A percentile compares a stretch with the other conserved stretches of the same genome.
These are phyloP conservation scores for Eumacrocentrus americanus DNA, from an alignment of 2,888 invertebrate species.

Conservation along the genomic window DNA sequence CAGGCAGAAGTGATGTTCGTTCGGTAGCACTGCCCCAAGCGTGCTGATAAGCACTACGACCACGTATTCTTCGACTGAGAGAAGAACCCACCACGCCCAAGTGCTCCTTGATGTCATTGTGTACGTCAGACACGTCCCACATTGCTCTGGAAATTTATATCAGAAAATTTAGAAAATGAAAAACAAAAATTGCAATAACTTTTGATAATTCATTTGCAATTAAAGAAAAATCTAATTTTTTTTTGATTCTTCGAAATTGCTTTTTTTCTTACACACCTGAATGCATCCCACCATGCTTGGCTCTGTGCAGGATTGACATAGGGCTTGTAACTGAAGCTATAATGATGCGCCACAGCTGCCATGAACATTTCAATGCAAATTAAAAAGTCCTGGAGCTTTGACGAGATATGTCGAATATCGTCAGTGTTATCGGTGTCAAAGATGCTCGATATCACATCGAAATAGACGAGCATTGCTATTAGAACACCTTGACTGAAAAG, in stretches of 20 bases:
- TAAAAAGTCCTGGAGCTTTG: slow-evolving; percentile 88
- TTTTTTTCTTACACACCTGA: slow-evolving; percentile 55
- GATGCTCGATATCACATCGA: slow-evolving; percentile 78
- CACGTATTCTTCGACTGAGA: slow-evolving; percentile 77
- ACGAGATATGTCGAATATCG: slow-evolving; percentile 76
- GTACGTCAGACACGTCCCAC: slow-evolving; percentile 97
- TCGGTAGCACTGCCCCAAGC: slow-evolving; percentile 66
- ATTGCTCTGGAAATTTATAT: slow-evolving; percentile 67
- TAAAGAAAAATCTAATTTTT: slow-evolving; percentile 12
- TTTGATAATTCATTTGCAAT: neutral
- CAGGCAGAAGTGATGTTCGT: slow-evolving; percentile 54
- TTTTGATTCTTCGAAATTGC: too few species aligned
- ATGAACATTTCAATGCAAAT: slow-evolving; percentile 98
- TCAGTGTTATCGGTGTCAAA: slow-evolving; percentile 73
- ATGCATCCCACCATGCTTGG: slow-evolving; percentile 61
- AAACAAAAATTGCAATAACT: neutral
- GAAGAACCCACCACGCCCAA: slow-evolving; percentile 88
- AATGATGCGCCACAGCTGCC: slow-evolving; percentile 94
- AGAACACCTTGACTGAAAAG: slow-evolving; percentile 85
- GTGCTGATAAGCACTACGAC: slow-evolving; percentile 78
- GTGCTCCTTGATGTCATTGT: slow-evolving; percentile 90
- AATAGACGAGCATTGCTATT: slow-evolving; percentile 85
- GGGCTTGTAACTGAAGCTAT: slow-evolving; percentile 92
- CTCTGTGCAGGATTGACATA: slow-evolving; percentile 67
- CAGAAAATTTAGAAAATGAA: slow-evolving; percentile 20